Base-by-base conservation (phyloP, 2,888 invertebrate genomes). In the Leucophora obtusa region DNA sequence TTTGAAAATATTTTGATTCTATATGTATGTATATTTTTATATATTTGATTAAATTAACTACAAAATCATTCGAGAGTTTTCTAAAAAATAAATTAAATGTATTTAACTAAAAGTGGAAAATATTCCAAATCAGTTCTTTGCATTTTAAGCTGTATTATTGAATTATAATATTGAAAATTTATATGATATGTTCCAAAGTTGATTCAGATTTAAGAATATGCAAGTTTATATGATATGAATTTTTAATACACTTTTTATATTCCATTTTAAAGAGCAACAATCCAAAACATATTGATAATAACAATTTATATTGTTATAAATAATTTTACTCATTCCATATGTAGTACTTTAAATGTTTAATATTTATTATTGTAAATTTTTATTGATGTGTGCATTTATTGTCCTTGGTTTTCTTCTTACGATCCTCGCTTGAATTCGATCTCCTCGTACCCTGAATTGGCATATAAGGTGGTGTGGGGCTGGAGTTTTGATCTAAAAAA, bases 391-490 rank as follows among this genome's bases (percentile, higher is more conserved):
- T 93, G 88, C 93, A 93, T 75, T 93, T 91, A 58, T 66, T 81
- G 84, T 93, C 93, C 89, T 93, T 92, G 69, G 91, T 90, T 76
- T 92, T 91, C 85, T 90, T 90, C 81, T 92, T 92, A 84, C 92
- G 92, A 81, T 92, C 92, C 86, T 94, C 93, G 85, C 93, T 93
- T 78, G 92, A 91, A 79, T 93, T 92, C n/a, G 93, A 91, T 84
- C 94, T 91, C 79, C 94, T 91, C 85, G 95, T 94, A 60, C 95
- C 95, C 89, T 94, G 95, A 85, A 95, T 94, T 60, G 95, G 95
- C 94, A 95, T 94, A 86, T 95, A 95, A 71, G 94, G 94, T 8
- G 94, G 94, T 53, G 92, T 92, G 54, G 92, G 91, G 83, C 91
- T 91, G 56, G 92, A 91, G 83, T 84, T 87, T 83, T 91, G 90